These are phyloP conservation scores for Coptodon rendalli DNA, from an alignment of 2,113 vertebrate species.

Conservation along the genomic window DNA sequence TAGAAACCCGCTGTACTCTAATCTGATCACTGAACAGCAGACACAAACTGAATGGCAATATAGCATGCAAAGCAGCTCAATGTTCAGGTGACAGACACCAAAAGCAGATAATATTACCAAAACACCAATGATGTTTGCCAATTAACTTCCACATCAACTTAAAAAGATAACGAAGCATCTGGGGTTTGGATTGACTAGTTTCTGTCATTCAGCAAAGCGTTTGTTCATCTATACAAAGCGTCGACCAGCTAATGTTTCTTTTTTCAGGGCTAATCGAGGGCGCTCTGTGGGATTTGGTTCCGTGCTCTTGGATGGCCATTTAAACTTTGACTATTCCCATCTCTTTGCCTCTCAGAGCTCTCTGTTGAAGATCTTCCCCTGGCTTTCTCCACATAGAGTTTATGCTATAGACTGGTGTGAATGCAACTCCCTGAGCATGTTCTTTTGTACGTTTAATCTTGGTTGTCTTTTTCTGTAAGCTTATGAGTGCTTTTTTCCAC, in stretches of 20 bases:
- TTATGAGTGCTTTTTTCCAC: neutral
- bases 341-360: neutral
- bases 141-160: neutral
- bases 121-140: neutral
- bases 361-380: neutral
- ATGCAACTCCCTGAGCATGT: neutral
- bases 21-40: neutral
- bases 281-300: neutral
- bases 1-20: neutral
- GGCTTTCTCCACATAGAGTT: neutral
- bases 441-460: neutral
- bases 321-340: neutral
- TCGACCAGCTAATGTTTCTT: neutral
- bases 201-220: neutral
- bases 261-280: neutral
- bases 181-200: neutral
- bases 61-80: neutral
- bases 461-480: neutral
- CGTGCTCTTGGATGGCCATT: neutral
- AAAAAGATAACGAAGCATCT: neutral
- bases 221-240: neutral
- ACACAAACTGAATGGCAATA: neutral
- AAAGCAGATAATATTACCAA: neutral
- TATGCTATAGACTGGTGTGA: neutral
- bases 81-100: neutral